A percentile compares a stretch with the other conserved stretches of the same genome.
Evolutionary conservation across 2,113 vertebrate species (phyloP).

Genomic region (Odontophorus gujanensis): DNA sequence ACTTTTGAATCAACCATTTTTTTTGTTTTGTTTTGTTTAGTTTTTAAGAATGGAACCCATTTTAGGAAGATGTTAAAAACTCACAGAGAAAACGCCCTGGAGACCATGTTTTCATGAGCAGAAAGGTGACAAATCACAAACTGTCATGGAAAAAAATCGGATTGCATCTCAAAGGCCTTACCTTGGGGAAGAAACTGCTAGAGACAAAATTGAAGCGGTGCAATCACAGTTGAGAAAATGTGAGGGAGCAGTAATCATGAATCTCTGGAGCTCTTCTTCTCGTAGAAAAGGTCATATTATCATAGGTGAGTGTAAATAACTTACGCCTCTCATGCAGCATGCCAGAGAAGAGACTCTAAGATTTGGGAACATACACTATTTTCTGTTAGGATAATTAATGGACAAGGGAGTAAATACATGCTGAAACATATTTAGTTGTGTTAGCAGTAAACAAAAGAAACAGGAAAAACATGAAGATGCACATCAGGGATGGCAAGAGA

Average conservation of each 20-base stretch:
- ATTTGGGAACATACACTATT: not conserved
- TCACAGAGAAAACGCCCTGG: not conserved
- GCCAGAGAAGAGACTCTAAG: not conserved
- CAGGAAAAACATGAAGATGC: not conserved
- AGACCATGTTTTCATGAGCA: not conserved
- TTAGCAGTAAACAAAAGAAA: not conserved
- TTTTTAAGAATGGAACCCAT: not conserved
- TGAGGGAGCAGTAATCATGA: not conserved
- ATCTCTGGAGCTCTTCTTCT: not conserved
- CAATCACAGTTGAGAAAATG: not conserved
- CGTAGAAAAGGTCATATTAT: not conserved
- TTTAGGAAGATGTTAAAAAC: not conserved
- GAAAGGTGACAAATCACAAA: not conserved
- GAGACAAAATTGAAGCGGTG: not conserved
- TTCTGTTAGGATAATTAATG: not conserved
- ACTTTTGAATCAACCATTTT: not conserved
- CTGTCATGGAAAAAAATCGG: not conserved
- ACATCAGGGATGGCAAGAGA: not conserved
- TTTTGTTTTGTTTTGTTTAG: not conserved
- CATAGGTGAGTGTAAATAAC: not conserved
- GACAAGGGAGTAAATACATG: not conserved
- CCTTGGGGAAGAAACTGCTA: not conserved
- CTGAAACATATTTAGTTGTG: not conserved
- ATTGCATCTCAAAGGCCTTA: not conserved
- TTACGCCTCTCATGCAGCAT: not conserved